phyloP scores from a whole-genome alignment of 2,888 invertebrate genomes.

The Stegophylla sp. region DNA sequence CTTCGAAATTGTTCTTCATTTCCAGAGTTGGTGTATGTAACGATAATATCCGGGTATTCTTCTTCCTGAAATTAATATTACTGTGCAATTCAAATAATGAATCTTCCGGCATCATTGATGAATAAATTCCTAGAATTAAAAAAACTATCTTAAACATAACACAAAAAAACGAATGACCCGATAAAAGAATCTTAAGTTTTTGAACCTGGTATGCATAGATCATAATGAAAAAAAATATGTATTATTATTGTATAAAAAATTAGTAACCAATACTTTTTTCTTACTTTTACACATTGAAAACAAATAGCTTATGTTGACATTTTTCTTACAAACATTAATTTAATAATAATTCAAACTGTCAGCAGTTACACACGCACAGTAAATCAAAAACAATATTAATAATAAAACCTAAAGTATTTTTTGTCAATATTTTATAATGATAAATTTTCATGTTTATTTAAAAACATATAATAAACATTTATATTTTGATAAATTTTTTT shows the following conservation, averaged over 20 bases:
- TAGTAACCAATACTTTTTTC: no score
- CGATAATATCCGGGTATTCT: constrained; percentile 38
- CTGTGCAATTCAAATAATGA: constrained; percentile 40
- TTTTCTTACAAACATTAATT: neutral
- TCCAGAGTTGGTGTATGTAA: constrained; percentile 46
- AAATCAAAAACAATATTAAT: no score
- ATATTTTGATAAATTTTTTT: no score
- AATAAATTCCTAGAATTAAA: constrained; percentile 47
- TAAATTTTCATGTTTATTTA: no score
- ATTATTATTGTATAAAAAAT: no score
- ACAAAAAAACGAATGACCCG: neutral
- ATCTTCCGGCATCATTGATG: constrained; percentile 17
- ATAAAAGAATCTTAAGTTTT: neutral
- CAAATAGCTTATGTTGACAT: neutral
- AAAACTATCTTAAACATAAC: constrained; percentile 19
- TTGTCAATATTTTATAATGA: no score
- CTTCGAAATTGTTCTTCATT: constrained; percentile 45
- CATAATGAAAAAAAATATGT: no score
- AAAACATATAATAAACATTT: no score
- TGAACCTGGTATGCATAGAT: neutral
- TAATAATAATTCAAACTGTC: no score
- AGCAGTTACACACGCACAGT: no score
- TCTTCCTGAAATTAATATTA: constrained; percentile 55
- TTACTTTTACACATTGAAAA: neutral
- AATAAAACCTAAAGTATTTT: no score